Evolutionary conservation across 2,888 invertebrate genomes (phyloP).

Genomic region (Synanthedon vespiformis): DNA sequence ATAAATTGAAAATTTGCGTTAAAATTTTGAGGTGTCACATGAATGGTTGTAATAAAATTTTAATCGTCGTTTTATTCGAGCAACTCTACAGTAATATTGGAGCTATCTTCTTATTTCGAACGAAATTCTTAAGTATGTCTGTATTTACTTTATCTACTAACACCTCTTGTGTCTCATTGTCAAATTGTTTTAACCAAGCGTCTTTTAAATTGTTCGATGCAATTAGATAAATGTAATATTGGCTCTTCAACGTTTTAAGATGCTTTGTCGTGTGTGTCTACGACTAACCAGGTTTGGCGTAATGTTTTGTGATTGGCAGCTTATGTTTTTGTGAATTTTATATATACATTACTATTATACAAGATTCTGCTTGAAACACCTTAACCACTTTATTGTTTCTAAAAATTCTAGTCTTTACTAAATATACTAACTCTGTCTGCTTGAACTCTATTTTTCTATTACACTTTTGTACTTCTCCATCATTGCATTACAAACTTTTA

Average conservation of each 20-base stretch:
- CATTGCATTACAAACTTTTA: neutral
- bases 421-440: neutral
- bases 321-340: neutral
- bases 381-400: neutral
- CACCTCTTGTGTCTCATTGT: no score
- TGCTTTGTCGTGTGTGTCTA: neutral
- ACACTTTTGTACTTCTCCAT: neutral
- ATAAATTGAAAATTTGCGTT: neutral
- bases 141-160: neutral
- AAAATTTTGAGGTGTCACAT: conserved; percentile 23
- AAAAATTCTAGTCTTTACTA: neutral
- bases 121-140: neutral
- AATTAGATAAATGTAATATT: no score
- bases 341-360: neutral
- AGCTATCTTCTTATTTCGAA: neutral
- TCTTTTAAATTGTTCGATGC: no score
- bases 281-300: neutral
- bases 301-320: neutral
- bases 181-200: no score
- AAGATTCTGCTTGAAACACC: neutral
- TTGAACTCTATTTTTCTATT: neutral
- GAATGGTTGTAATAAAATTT: conserved; percentile 15
- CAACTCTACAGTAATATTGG: neutral
- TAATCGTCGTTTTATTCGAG: conserved; percentile 8
- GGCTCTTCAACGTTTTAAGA: no score